Base-by-base conservation (phyloP, 1,140 invertebrate genomes). In the Papilio polytes region DNA sequence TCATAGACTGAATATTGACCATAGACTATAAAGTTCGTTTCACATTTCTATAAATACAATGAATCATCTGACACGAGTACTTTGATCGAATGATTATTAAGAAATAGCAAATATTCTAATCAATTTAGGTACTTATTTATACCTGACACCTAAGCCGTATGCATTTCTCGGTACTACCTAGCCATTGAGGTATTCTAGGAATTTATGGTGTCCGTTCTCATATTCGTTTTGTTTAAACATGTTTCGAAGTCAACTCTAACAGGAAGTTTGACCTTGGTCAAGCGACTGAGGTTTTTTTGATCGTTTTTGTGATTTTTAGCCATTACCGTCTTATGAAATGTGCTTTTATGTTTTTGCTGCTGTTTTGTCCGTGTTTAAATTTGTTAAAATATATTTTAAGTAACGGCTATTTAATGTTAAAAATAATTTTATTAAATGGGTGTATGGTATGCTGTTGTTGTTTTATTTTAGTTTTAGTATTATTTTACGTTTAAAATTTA, bases 291-390 rank as follows among this genome's bases (percentile, higher is more conserved):
- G 13, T 70, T 70, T 70, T 26, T 70, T 70, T 31, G 4, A 22
- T 63, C 26, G 22, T 70, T 70, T 70, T 70, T 70, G 63, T 70
- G 63, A 70, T 70, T 70, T 70, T 70, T 31, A 70, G 15, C 63
- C 63, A 70, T 70, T 70, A 70, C 13, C 63, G 63, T 31, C 63
- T 70, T 70, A 36, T 70, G 22, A 70, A 70, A 70, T 31, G 22
- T 70, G 4, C 36, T 41, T 41, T 41, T 59, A 59, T 59, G 15
- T 59, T 70, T 70, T 70, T 70, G 63, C 4, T 70, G 22, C 22
- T 66, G 10, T 70, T 66, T 31, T 66, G 63, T 10, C 22, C 4
- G 2, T 31, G 22, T 66, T 66, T 20, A n/a, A 56, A 20, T 56
- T 20, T 56, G 18, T 53, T 18, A 15, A n/a, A 48, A 13, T 48